Evolutionary conservation across 2,113 vertebrate genomes (phyloP).

Genomic region (Corythoichthys intestinalis): DNA sequence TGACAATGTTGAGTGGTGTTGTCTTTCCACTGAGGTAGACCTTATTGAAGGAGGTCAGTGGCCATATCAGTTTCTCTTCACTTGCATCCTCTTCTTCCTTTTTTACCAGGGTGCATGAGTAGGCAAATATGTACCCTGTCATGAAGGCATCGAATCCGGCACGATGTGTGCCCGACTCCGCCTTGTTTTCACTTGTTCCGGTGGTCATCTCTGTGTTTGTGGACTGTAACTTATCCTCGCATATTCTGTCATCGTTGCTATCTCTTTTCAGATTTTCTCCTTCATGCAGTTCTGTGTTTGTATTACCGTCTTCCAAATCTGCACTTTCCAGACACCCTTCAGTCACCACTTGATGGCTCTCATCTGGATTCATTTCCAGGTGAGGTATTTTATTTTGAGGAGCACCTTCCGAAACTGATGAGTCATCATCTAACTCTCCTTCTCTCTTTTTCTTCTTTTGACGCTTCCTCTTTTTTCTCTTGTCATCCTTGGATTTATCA

Average conservation of each 20-base stretch:
- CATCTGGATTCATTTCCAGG: slow-evolving; percentile 55
- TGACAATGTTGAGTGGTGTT: slow-evolving; percentile 85
- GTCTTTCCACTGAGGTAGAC: slow-evolving; percentile 96
- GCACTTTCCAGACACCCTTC: not conserved
- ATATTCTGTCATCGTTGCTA: slow-evolving; percentile 7
- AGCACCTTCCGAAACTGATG: slow-evolving; percentile 15
- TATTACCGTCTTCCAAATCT: not conserved
- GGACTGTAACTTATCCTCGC: not conserved
- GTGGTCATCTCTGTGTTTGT: not conserved
- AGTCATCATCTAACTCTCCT: slow-evolving; percentile 16
- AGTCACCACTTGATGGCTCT: slow-evolving; percentile 23
- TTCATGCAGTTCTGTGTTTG: slow-evolving; percentile 1
- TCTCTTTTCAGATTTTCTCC: slow-evolving; percentile 1
- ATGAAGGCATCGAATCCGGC: slow-evolving; percentile 98
- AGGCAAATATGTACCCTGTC: slow-evolving; percentile 92
- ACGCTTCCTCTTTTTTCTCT: slow-evolving; percentile 74
- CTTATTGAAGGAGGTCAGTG: slow-evolving; percentile 85
- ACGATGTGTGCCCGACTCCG: slow-evolving; percentile 77
- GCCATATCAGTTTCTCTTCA: slow-evolving; percentile 48
- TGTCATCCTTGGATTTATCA: slow-evolving; percentile 76
- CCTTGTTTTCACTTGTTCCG: slow-evolving; percentile 32
- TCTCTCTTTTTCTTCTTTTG: slow-evolving; percentile 59
- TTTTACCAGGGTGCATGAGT: slow-evolving; percentile 67
- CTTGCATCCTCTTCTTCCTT: slow-evolving; percentile 22
- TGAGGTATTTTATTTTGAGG: slow-evolving; percentile 58